phyloP scores from a whole-genome alignment of 2,113 vertebrate genomes.

The Talpa occidentalis region DNA sequence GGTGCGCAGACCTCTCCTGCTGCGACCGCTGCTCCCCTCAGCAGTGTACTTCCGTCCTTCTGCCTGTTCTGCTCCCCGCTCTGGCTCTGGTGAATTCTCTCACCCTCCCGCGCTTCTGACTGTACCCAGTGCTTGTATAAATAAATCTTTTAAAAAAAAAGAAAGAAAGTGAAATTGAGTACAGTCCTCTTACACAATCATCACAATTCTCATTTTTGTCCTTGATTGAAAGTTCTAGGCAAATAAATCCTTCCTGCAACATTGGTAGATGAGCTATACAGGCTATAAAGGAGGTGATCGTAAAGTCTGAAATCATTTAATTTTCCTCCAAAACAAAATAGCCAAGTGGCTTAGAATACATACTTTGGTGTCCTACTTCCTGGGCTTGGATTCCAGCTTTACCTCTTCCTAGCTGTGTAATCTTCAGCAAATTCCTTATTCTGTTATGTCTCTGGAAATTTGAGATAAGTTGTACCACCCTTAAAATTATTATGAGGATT shows the following conservation, averaged over 20 bases:
- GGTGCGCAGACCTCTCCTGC: too few relatives aligned
- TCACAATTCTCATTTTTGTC: slow-evolving; percentile 30
- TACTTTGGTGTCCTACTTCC: neutral
- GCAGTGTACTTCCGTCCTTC: too few relatives aligned
- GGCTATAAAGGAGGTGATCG: neutral
- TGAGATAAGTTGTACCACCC: neutral
- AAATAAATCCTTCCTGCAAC: neutral
- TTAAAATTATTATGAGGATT: neutral
- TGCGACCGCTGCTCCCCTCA: too few relatives aligned
- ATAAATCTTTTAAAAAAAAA: too few relatives aligned
- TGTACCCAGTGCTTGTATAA: too few relatives aligned
- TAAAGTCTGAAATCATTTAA: neutral
- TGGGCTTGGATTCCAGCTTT: slow-evolving; percentile 10
- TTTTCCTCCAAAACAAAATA: neutral
- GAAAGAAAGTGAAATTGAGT: neutral
- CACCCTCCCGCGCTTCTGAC: too few relatives aligned
- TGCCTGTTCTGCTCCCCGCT: too few relatives aligned
- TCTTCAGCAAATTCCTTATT: neutral
- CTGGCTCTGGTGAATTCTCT: too few relatives aligned
- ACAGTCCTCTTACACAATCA: neutral
- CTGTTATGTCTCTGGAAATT: neutral
- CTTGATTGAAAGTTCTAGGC: slow-evolving; percentile 5
- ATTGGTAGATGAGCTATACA: neutral
- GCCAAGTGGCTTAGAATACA: neutral
- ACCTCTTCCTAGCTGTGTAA: neutral